Evolutionary conservation across 2,113 vertebrate genomes (phyloP).

Genomic region (Pungitius pungitius): DNA sequence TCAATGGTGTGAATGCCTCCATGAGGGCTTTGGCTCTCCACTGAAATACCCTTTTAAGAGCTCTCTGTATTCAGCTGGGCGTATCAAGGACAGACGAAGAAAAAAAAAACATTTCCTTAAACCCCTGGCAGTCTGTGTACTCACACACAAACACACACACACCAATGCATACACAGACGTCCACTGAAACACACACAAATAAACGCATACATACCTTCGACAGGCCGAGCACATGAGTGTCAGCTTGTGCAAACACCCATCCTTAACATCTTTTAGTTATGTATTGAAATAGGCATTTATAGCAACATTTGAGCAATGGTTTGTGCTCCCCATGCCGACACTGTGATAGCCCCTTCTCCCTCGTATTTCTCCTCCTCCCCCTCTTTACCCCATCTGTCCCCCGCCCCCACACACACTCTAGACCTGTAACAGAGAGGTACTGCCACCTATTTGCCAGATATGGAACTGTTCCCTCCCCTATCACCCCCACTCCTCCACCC

Average conservation of each 20-base stretch:
- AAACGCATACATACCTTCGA: not conserved
- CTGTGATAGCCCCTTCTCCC: conserved; percentile 8
- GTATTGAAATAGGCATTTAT: not conserved
- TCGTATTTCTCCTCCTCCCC: conserved; percentile 7
- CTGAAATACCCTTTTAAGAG: conserved; percentile 46
- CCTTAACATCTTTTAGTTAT: conserved; percentile 8
- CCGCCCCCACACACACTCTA: not conserved
- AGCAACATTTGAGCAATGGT: conserved; percentile 29
- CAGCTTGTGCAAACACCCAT: conserved; percentile 12
- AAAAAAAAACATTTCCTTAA: conserved; percentile 36
- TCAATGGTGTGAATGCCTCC: conserved; percentile 39
- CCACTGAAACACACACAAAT: not conserved
- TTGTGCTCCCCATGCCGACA: conserved; percentile 46
- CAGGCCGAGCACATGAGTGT: not conserved
- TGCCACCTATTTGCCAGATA: conserved; percentile 62
- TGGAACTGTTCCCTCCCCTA: not conserved
- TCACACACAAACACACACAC: not conserved
- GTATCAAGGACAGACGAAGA: conserved; percentile 51
- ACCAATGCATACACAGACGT: not conserved
- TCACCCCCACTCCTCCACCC: not conserved
- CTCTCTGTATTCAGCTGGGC: conserved; percentile 57
- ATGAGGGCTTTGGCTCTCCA: conserved; percentile 27
- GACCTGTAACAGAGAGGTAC: conserved; percentile 55
- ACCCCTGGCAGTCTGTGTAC: conserved; percentile 34
- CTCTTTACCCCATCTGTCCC: not conserved